Percentiles rank a stretch among this genome's conserved stretches.
Evolutionary conservation across 2,888 invertebrate genomes (phyloP).

Genomic region (Scotopteryx bipunctaria): DNA sequence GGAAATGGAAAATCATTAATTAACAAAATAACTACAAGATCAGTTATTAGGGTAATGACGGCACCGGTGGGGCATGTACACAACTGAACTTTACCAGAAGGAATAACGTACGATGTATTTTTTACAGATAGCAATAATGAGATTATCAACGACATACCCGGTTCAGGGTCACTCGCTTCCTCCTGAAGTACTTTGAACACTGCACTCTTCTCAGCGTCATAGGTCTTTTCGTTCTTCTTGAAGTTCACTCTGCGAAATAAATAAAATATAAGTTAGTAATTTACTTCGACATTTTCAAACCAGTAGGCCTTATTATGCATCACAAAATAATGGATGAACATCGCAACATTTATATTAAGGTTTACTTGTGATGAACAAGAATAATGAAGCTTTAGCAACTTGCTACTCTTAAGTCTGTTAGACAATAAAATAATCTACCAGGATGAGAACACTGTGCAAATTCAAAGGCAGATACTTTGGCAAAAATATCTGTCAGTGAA

Average conservation of each 20-base stretch:
- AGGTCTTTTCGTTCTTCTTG: slow-evolving; percentile 96
- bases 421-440: not conserved
- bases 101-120: not conserved
- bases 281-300: too few species aligned
- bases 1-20: slow-evolving; percentile 5
- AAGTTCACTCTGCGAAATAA: slow-evolving; percentile 91
- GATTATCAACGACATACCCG: slow-evolving; percentile 80
- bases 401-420: not conserved
- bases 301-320: too few species aligned
- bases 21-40: too few species aligned
- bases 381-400: slow-evolving; percentile 32
- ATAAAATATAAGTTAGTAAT: slow-evolving; percentile 27
- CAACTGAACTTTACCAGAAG: not conserved
- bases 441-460: not conserved
- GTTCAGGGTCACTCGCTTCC: slow-evolving; percentile 91
- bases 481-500: not conserved
- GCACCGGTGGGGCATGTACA: too few species aligned
- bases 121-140: not conserved
- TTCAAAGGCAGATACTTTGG: too few species aligned
- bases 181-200: slow-evolving; percentile 96
- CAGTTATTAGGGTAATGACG: too few species aligned
- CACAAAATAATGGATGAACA: not conserved
- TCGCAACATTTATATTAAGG: slow-evolving; percentile 3
- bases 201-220: slow-evolving; percentile 93
- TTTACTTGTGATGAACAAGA: too few species aligned